Conservation (phyloP, 2,113 vertebrate species). For the Bubo blakistoni region DNA sequence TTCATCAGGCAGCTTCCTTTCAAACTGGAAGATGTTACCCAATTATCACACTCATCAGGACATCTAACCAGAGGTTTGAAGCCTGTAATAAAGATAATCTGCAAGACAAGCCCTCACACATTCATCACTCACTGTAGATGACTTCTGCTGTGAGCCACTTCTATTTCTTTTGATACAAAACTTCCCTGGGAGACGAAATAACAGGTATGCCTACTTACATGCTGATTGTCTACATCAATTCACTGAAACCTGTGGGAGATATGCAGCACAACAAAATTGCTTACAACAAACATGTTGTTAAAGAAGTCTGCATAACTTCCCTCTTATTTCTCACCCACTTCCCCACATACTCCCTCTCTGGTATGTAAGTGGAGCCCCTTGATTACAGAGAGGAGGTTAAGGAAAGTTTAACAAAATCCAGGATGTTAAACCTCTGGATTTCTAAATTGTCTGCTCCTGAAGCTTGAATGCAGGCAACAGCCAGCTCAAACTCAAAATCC, state of each 20-base stretch:
- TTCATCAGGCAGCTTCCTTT: neutral
- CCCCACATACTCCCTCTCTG: neutral
- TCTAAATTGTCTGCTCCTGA: neutral
- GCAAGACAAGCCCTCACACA: neutral
- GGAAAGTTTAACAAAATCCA: neutral
- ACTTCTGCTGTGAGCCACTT: slow-evolving; percentile 36
- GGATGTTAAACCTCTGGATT: neutral
- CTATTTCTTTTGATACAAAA: slow-evolving; percentile 26
- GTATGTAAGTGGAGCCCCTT: neutral
- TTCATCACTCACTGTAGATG: neutral
- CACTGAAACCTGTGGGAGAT: neutral
- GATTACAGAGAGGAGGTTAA: neutral
- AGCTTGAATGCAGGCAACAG: neutral
- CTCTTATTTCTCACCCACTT: neutral
- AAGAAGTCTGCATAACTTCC: neutral
- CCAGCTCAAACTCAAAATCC: neutral
- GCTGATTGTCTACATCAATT: slow-evolving; percentile 46
- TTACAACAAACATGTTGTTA: slow-evolving; percentile 30
- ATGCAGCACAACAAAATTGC: slow-evolving; percentile 4
- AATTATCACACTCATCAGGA: slow-evolving; percentile 4
- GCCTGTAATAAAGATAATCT: slow-evolving; percentile 11
- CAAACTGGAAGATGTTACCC: neutral
- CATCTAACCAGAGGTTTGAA: slow-evolving; percentile 22
- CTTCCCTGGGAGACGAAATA: slow-evolving; percentile 20
- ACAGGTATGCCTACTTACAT: neutral